phyloP scores from a whole-genome alignment of 2,888 invertebrate species.

The Arge pagana region DNA sequence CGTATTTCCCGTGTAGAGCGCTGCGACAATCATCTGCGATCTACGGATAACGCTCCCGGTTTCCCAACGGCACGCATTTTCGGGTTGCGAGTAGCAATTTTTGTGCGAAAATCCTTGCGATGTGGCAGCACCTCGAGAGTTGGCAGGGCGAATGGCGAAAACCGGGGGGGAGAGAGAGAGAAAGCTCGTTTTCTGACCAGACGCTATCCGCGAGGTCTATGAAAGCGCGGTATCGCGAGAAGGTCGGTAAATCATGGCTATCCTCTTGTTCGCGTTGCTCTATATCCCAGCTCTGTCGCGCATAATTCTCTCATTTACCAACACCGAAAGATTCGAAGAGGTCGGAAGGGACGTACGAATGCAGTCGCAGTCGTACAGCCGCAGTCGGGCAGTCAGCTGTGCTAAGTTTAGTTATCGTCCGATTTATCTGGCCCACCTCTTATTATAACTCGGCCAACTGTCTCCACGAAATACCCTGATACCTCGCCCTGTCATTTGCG shows the following conservation, averaged over 20 bases:
- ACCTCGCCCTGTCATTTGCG: constrained; percentile 10
- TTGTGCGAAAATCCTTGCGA: too few species aligned
- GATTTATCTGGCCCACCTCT: constrained; percentile 25
- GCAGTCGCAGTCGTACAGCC: background rate
- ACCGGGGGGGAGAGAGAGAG: too few species aligned
- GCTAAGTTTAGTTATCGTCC: constrained; percentile 26
- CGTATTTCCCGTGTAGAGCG: too few species aligned
- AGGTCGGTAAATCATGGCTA: constrained; percentile 20
- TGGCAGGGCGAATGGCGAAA: too few species aligned
- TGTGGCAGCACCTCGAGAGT: too few species aligned
- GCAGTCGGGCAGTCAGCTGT: background rate
- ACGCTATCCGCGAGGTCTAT: too few species aligned
- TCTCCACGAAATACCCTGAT: constrained; percentile 6
- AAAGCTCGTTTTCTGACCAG: too few species aligned
- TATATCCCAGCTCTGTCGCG: constrained; percentile 20
- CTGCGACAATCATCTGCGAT: too few species aligned
- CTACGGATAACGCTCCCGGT: too few species aligned
- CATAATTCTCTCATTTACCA: constrained; percentile 25
- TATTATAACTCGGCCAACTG: constrained; percentile 22
- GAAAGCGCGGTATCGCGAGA: constrained; percentile 10
- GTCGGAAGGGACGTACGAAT: background rate
- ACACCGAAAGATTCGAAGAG: background rate
- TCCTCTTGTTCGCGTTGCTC: constrained; percentile 16
- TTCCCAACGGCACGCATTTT: too few species aligned
- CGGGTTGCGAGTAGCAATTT: too few species aligned